Conservation (phyloP, 1,140 invertebrate species). For the Euura saliciscinereae region DNA sequence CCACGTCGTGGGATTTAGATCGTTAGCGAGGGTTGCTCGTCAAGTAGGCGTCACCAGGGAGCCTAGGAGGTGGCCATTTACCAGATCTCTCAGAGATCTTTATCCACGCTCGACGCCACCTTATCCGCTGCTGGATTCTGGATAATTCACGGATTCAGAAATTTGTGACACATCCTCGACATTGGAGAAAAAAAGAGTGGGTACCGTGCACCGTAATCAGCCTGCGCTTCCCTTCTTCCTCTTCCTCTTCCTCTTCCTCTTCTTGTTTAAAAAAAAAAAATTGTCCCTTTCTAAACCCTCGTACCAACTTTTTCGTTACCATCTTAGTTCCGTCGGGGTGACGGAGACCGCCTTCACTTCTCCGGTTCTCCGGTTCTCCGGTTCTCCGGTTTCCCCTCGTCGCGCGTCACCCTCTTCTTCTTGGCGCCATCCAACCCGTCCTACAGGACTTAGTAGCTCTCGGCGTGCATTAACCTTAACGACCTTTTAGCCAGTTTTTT, state of each 20-base stretch:
- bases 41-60: neutral
- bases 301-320: no score
- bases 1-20: neutral
- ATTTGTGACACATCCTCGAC: no score
- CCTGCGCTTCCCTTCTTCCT: neutral
- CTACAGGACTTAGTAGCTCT: constrained; percentile 26
- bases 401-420: no score
- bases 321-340: constrained; percentile 14
- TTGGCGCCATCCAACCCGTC: neutral
- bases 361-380: constrained; percentile 32
- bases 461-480: constrained; percentile 53
- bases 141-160: no score
- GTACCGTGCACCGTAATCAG: no score
- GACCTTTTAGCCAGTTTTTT: constrained; percentile 48
- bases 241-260: constrained; percentile 14
- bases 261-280: constrained; percentile 7
- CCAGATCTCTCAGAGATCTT: neutral
- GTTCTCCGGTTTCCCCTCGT: neutral
- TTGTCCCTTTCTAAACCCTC: neutral
- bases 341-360: constrained; percentile 37
- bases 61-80: neutral
- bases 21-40: neutral
- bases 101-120: no score
- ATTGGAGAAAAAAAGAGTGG: no score
- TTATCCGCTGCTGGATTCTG: no score